These are phyloP conservation scores for Eunapius fragilis DNA, from an alignment of 37 sponge, comb jelly and placozoan genomes.

Conservation along the genomic window DNA sequence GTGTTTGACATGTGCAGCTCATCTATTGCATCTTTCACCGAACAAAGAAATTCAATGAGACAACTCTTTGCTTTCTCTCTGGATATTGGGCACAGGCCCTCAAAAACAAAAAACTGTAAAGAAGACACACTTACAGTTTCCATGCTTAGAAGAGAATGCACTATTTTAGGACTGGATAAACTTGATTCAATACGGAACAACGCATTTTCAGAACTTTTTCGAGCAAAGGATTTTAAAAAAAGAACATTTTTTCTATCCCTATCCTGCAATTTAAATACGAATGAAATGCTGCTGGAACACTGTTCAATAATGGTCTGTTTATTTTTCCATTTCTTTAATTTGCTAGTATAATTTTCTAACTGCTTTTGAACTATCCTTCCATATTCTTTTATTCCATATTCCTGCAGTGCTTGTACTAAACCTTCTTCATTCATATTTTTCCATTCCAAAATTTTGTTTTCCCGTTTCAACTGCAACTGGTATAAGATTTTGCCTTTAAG, in stretches of 20 bases:
- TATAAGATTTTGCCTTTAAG: too few species aligned
- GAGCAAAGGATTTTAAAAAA: background rate
- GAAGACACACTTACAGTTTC: background rate
- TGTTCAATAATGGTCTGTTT: background rate
- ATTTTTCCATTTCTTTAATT: background rate
- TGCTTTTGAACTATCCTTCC: background rate
- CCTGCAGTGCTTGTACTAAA: too few species aligned
- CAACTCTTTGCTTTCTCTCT: background rate
- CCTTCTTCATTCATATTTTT: too few species aligned
- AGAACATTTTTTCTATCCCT: background rate
- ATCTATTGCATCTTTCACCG: background rate
- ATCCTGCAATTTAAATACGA: background rate
- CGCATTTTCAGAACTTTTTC: background rate
- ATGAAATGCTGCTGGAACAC: background rate
- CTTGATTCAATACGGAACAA: background rate
- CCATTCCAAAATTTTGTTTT: too few species aligned
- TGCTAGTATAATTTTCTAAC: background rate
- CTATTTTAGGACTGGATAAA: background rate
- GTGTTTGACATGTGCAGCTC: background rate
- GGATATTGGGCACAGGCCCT: background rate
- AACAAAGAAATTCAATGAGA: background rate
- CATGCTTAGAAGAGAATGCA: background rate
- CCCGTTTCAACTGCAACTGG: too few species aligned
- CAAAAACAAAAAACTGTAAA: background rate
- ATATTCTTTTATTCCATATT: too few species aligned